Conservation (phyloP, 2,797 vertebrate species). For the Cossypha dichroa region DNA sequence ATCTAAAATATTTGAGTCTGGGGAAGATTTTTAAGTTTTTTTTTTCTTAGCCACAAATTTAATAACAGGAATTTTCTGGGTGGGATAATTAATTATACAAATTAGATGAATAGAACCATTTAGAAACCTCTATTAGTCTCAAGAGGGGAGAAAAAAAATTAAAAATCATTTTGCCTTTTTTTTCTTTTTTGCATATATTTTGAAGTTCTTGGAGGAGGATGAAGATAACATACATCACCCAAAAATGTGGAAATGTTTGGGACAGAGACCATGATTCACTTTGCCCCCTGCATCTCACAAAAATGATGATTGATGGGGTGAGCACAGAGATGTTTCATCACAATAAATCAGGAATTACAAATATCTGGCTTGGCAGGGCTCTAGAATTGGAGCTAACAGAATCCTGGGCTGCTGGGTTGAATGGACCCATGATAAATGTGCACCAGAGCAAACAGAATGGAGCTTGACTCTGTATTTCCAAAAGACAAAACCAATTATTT, state of each 20-base stretch:
- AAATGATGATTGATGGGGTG: background rate
- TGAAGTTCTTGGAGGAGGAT: background rate
- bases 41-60: background rate
- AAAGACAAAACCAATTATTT: background rate
- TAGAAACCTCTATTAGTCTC: background rate
- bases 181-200: background rate
- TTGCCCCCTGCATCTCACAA: background rate
- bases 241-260: background rate
- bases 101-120: background rate
- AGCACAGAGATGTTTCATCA: background rate
- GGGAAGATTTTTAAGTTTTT: background rate
- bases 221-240: background rate
- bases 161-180: rapidly evolving
- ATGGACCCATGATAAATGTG: background rate
- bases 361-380: background rate
- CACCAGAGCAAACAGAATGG: background rate
- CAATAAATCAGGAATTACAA: background rate
- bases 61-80: background rate
- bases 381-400: background rate
- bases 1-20: background rate
- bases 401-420: background rate
- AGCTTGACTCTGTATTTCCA: background rate
- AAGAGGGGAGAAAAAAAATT: background rate
- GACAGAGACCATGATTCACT: background rate
- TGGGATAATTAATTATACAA: background rate